phyloP scores from a whole-genome alignment of 2,113 vertebrate genomes.

The Elephantulus edwardii region DNA sequence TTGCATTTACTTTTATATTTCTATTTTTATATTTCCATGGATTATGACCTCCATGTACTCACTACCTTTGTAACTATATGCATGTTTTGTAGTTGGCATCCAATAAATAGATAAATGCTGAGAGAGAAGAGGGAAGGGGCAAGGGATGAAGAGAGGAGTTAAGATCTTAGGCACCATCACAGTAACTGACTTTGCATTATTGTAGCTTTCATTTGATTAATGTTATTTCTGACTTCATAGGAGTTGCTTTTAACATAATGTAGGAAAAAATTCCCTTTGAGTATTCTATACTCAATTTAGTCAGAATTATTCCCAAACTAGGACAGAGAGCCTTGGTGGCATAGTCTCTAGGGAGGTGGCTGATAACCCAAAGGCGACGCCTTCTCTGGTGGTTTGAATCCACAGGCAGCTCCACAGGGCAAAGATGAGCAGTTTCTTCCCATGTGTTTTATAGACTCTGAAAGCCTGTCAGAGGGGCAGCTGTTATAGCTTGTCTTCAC shows the following conservation, averaged over 20 bases:
- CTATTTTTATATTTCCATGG: background rate
- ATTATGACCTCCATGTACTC: background rate
- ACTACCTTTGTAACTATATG: background rate
- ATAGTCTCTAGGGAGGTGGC: constrained; percentile 10
- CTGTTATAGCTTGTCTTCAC: constrained; percentile 35
- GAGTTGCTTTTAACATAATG: constrained; percentile 32
- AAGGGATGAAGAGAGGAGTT: background rate
- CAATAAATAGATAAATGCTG: background rate
- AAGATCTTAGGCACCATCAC: background rate
- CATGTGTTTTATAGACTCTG: too few relatives aligned
- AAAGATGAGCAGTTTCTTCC: too few relatives aligned
- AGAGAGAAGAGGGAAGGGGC: background rate
- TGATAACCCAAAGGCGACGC: too few relatives aligned
- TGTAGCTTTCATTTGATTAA: background rate
- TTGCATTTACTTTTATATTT: background rate
- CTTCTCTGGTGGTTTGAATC: too few relatives aligned
- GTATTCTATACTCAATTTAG: background rate
- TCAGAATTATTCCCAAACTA: constrained; percentile 35
- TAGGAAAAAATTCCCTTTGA: constrained; percentile 1
- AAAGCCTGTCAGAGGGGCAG: too few relatives aligned
- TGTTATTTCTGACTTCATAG: constrained; percentile 22
- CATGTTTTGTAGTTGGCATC: background rate
- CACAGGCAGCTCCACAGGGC: too few relatives aligned
- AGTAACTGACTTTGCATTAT: background rate
- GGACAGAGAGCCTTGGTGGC: constrained; percentile 2